Conservation (phyloP, 2,797 vertebrate genomes). For the Danio kyathit region DNA sequence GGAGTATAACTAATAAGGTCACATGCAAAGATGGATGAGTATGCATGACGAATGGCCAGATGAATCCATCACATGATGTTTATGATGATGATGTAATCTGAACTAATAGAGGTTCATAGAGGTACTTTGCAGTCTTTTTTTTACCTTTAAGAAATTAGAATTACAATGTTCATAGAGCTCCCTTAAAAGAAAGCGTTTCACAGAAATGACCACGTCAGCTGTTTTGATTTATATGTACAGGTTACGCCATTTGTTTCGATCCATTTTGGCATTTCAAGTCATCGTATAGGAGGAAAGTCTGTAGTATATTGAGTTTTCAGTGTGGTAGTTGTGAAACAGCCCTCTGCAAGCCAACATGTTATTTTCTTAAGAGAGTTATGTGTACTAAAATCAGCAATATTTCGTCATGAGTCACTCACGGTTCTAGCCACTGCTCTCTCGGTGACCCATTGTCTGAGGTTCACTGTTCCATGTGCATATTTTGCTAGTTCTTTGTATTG, state of each 20-base stretch:
- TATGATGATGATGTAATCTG: conserved; percentile 51
- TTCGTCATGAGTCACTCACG: conserved; percentile 32
- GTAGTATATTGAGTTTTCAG: conserved; percentile 63
- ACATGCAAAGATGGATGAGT: conserved; percentile 91
- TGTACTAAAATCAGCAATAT: conserved; percentile 43
- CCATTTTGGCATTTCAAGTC: conserved; percentile 75
- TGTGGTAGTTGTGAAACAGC: conserved; percentile 57
- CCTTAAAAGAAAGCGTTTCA: conserved; percentile 62
- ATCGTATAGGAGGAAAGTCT: conserved; percentile 76
- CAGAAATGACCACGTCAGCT: conserved; percentile 57
- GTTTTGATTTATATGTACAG: conserved; percentile 58
- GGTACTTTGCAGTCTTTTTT: conserved; percentile 61
- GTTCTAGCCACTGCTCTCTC: conserved; percentile 38
- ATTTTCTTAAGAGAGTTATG: conserved; percentile 35
- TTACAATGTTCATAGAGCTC: conserved; percentile 62
- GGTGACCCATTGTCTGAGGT: conserved; percentile 53
- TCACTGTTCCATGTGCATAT: conserved; percentile 60
- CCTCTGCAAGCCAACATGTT: conserved; percentile 38
- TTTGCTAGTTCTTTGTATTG: conserved; percentile 65
- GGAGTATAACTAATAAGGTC: conserved; percentile 86
- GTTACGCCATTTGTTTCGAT: conserved; percentile 62
- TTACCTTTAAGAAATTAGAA: conserved; percentile 54
- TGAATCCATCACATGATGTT: conserved; percentile 65
- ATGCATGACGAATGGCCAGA: conserved; percentile 73
- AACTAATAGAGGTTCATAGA: conserved; percentile 66